Conservation (phyloP, 92 coral and sea anemone genomes). For the Porites divaricata region DNA sequence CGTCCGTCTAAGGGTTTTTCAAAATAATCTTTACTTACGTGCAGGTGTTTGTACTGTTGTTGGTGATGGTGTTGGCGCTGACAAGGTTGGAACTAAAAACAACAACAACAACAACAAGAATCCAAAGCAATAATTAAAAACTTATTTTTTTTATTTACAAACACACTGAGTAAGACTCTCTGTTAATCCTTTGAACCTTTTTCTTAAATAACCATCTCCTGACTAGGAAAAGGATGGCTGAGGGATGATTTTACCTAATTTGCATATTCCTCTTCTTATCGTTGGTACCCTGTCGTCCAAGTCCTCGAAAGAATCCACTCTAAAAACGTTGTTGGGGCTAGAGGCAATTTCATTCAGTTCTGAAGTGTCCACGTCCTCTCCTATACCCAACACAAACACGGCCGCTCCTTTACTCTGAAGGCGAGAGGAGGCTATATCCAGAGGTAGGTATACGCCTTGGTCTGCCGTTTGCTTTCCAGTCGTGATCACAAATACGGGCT, state of each 20-base stretch:
- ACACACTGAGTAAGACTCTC: too few relatives aligned
- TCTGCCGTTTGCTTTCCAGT: constrained; percentile 56
- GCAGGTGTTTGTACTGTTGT: constrained; percentile 14
- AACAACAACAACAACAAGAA: not conserved
- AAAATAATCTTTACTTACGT: not conserved
- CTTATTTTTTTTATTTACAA: not conserved
- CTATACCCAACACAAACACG: constrained; percentile 62
- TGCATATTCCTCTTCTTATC: constrained; percentile 44
- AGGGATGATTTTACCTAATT: constrained; percentile 25
- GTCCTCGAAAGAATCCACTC: constrained; percentile 45
- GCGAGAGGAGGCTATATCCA: constrained; percentile 33
- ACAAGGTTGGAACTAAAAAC: not conserved
- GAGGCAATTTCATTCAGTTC: constrained; percentile 65
- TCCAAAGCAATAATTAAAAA: not conserved
- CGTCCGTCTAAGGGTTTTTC: too few relatives aligned
- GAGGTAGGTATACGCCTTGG: constrained; percentile 44
- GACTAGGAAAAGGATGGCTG: too few relatives aligned
- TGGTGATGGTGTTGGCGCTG: constrained; percentile 1
- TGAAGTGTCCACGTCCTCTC: constrained; percentile 30
- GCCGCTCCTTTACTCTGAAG: constrained; percentile 47
- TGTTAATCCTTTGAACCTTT: too few relatives aligned
- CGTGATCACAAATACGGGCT: constrained; percentile 55
- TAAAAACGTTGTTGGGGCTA: constrained; percentile 28
- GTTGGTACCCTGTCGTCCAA: constrained; percentile 19
- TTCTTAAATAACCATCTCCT: too few relatives aligned